These are phyloP conservation scores for Neolamprologus cancellatus DNA, from an alignment of 2,113 vertebrate species.

Conservation along the genomic window DNA sequence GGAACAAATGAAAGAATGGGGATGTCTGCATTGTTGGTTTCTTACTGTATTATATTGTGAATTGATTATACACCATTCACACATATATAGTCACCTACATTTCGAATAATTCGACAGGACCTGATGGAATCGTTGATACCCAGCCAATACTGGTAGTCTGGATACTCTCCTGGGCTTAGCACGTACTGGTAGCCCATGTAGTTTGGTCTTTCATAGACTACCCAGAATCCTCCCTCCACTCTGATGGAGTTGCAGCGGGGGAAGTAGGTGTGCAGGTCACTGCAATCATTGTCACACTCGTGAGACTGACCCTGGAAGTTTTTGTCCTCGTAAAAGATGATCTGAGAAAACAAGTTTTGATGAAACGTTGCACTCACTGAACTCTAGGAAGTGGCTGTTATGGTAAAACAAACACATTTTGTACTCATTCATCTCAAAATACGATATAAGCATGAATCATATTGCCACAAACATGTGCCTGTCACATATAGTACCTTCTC, in stretches of 20 bases:
- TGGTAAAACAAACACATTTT: background rate
- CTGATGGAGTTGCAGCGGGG: conserved; percentile 54
- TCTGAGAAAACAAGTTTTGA: conserved; percentile 17
- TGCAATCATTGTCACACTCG: conserved; percentile 47
- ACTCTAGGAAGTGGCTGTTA: background rate
- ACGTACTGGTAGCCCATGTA: conserved; percentile 59
- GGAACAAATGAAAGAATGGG: background rate
- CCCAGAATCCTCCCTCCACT: conserved; percentile 63
- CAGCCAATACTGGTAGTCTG: conserved; percentile 57
- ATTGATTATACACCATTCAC: background rate
- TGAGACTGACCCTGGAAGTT: conserved; percentile 59
- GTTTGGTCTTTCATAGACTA: conserved; percentile 60
- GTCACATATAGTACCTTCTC: background rate
- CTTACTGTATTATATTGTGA: background rate
- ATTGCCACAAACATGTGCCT: background rate
- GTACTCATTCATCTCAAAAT: background rate
- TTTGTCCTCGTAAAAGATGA: conserved; percentile 60
- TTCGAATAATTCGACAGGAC: conserved; percentile 53
- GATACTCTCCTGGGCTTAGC: conserved; percentile 54
- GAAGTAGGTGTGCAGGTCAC: conserved; percentile 53
- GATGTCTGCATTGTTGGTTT: background rate
- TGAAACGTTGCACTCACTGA: background rate
- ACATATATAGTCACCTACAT: conserved; percentile 6
- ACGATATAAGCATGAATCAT: background rate
- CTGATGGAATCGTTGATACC: conserved; percentile 53